phyloP scores from a whole-genome alignment of 2,888 invertebrate genomes.

The Gari tellinella region DNA sequence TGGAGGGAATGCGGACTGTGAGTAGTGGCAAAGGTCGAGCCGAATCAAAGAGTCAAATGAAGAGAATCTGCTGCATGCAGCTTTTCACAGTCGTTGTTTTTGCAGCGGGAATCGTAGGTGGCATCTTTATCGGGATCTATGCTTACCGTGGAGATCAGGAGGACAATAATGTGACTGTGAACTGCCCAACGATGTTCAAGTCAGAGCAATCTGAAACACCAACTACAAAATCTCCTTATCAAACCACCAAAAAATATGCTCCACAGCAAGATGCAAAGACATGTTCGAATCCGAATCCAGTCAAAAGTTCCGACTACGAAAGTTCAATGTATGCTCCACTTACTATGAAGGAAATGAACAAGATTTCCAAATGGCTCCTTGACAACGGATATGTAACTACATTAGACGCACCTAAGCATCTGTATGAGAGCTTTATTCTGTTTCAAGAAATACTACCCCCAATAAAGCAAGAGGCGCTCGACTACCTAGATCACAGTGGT shows the following conservation, averaged over 20 bases:
- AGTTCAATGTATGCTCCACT: slow-evolving; percentile 57
- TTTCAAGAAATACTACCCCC: slow-evolving; percentile 61
- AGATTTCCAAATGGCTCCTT: slow-evolving; percentile 36
- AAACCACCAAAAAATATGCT: neutral
- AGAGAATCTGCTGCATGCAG: slow-evolving; percentile 26
- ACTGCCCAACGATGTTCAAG: neutral
- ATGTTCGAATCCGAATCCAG: slow-evolving; percentile 37
- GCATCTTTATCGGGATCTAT: slow-evolving; percentile 59
- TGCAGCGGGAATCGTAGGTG: slow-evolving; percentile 43
- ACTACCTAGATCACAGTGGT: slow-evolving; percentile 56
- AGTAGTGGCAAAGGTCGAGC: neutral
- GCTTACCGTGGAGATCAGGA: slow-evolving; percentile 24
- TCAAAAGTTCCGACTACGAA: slow-evolving; percentile 38
- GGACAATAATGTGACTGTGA: neutral
- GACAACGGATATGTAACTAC: slow-evolving; percentile 37
- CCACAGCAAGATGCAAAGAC: slow-evolving; percentile 6
- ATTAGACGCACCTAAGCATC: slow-evolving; percentile 25
- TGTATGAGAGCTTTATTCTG: slow-evolving; percentile 59
- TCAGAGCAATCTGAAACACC: neutral
- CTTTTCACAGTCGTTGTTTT: slow-evolving; percentile 44
- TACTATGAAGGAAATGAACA: slow-evolving; percentile 56
- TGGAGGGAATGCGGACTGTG: neutral
- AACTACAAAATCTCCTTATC: neutral
- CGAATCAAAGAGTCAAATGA: neutral
- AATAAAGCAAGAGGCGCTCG: slow-evolving; percentile 53